Percentiles rank a stretch among this genome's conserved stretches.
Evolutionary conservation across 2,888 invertebrate genomes (phyloP).

Genomic region (Uropetala carovei): DNA sequence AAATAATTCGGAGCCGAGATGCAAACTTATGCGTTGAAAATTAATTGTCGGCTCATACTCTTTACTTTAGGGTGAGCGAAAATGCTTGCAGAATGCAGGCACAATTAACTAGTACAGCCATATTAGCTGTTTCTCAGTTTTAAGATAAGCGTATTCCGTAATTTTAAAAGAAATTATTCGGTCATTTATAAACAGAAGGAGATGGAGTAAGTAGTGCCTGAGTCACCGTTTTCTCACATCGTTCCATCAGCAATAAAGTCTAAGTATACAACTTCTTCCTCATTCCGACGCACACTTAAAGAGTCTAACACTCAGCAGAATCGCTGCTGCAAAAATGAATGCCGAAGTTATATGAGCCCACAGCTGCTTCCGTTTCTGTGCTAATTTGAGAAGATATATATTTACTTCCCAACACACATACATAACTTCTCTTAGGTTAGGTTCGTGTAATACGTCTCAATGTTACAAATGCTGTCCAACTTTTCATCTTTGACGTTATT

Average conservation of each 20-base stretch:
- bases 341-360: background rate
- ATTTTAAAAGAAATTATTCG: background rate
- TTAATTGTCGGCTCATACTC: no score
- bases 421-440: background rate
- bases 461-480: no score
- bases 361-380: background rate
- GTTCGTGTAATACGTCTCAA: background rate
- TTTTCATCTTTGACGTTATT: no score
- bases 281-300: background rate
- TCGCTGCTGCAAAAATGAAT: background rate
- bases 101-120: no score
- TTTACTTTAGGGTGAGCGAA: no score
- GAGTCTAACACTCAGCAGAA: background rate
- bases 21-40: no score
- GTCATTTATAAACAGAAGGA: background rate
- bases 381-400: conserved; percentile 20
- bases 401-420: background rate
- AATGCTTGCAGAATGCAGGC: no score
- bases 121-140: no score
- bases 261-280: background rate
- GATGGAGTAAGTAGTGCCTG: background rate
- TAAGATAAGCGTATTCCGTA: no score
- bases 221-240: no score
- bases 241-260: background rate
- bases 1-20: no score